Evolutionary conservation across 2,113 vertebrate genomes (phyloP).

Genomic region (Microcebus lehilahytsara): DNA sequence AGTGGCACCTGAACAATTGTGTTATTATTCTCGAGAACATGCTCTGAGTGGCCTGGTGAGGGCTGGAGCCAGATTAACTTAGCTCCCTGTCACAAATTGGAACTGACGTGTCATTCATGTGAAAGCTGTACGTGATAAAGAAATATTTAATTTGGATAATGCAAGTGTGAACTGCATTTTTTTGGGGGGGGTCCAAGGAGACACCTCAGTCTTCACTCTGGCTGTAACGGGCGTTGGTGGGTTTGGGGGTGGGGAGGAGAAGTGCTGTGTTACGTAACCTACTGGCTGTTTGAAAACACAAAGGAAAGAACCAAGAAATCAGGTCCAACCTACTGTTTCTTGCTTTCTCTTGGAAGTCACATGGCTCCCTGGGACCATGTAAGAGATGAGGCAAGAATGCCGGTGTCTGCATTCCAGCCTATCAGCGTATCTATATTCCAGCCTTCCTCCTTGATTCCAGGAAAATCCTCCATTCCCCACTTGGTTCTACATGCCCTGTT

Average conservation of each 20-base stretch:
- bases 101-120: conserved; percentile 60
- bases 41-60: conserved; percentile 42
- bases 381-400: not conserved
- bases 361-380: not conserved
- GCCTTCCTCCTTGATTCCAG: not conserved
- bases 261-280: rapidly evolving
- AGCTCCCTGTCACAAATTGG: conserved; percentile 63
- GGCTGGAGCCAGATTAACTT: conserved; percentile 65
- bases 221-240: not conserved
- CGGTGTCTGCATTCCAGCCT: not conserved
- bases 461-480: not conserved
- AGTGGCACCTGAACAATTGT: conserved; percentile 44
- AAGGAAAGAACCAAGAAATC: not conserved
- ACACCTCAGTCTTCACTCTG: not conserved
- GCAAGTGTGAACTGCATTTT: conserved; percentile 49
- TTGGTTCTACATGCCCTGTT: not conserved
- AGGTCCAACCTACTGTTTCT: not conserved
- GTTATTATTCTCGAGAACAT: conserved; percentile 4
- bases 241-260: not conserved
- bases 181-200: not conserved
- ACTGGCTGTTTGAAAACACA: not conserved
- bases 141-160: conserved; percentile 68
- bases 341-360: not conserved
- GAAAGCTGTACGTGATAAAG: conserved; percentile 12
- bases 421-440: rapidly evolving